Evolutionary conservation across 2,888 invertebrate genomes (phyloP), one percentile per base, ranked within the genome.

Genomic region (Diarsia rubi): DNA sequence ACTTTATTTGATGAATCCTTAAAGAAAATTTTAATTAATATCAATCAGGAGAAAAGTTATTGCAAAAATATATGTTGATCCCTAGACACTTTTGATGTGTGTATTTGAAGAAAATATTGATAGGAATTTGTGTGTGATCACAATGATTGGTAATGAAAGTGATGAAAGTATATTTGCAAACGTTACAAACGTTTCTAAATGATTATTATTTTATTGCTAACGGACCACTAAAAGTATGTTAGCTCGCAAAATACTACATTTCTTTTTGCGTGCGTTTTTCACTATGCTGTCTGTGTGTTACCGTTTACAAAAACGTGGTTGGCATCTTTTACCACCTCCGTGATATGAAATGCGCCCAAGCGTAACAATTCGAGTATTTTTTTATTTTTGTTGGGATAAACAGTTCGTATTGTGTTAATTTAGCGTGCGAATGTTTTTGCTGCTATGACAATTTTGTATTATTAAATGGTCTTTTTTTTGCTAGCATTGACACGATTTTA

Each of bases 131-230:
- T 86, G 19, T 65, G 71, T 65, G 69, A 67, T 63, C 71, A 78
- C 79, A 75, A 75, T 72, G 45, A 72, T 74, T 75, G 42, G n/a
- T 63, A 83, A 78, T 63, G 78, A 82, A 74, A 83, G 72, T 73
- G 63, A 71, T 68, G 73, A 83, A 82, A 82, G 73, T 73, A 54
- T 57, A 67, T 69, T 70, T 73, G 37, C 59, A 64, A 74, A 71
- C 66, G 69, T 24, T 52, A 31, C n/a, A 44, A 57, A 59, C 62
- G 44, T 75, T 84, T 67, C 42, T 69, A 47, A 66, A 71, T 67
- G 11, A 62, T 62, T 69, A 62, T 68, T 67, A 65, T 66, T 75
- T 69, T 69, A 69, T 66, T 47, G 45, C 24, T 60, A 45, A 65
- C 45, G 54, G 24, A 54, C 54, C 24, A 63, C 27, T 71, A 63